Base-by-base conservation (phyloP, 1,140 invertebrate genomes). In the Archivesica marissinica region DNA sequence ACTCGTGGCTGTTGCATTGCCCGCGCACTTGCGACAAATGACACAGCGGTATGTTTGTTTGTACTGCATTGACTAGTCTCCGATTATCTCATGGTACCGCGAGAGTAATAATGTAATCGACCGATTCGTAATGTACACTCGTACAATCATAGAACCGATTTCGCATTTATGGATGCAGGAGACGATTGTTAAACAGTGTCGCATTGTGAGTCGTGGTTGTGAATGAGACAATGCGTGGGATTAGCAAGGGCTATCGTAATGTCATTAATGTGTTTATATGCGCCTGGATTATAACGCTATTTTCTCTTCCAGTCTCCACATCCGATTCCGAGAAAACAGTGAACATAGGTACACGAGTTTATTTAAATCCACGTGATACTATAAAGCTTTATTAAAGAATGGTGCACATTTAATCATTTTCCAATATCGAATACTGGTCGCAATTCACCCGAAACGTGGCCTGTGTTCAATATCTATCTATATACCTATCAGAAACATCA, bases 331-430 rank as follows among this genome's bases (percentile, higher is more conserved):
- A 59, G 4, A 11, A 30, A 59, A 59, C 54, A 7, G 54, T 59
- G 33, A 59, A 59, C 25, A 59, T 59, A 59, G 54, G 54, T 59
- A 30, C 25, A n/a, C n/a, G n/a, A n/a, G n/a, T n/a, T n/a, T n/a
- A n/a, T n/a, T n/a, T n/a, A n/a, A n/a, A n/a, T n/a, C n/a, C n/a
- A n/a, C n/a, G n/a, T n/a, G n/a, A n/a, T n/a, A n/a, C n/a, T n/a
- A n/a, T n/a, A n/a, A n/a, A n/a, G n/a, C n/a, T n/a, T n/a, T n/a
- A n/a, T n/a, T n/a, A n/a, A n/a, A n/a, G n/a, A n/a, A n/a, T n/a
- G n/a, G n/a, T n/a, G n/a, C n/a, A n/a, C n/a, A n/a, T n/a, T n/a
- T n/a, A n/a, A n/a, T n/a, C n/a, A n/a, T n/a, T n/a, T n/a, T n/a
- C n/a, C n/a, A n/a, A n/a, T n/a, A n/a, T n/a, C n/a, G n/a, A n/a